Conservation (phyloP, 2,888 invertebrate species). For the Blastobasis adustella region DNA sequence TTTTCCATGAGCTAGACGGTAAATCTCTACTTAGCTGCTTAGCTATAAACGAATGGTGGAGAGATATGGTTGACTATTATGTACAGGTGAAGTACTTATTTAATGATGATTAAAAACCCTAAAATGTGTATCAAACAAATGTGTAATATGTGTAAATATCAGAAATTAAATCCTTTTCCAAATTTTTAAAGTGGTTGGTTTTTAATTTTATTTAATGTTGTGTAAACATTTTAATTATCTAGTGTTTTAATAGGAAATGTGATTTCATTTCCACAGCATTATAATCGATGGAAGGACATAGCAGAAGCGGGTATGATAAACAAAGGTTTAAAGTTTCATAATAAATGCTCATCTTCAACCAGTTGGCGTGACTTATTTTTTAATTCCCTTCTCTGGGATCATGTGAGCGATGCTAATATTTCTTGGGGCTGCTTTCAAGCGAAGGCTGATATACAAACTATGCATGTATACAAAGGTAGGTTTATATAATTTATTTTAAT, state of each 20-base stretch:
- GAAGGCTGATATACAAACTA: neutral
- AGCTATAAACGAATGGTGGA: slow-evolving; percentile 33
- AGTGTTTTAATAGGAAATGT: no score
- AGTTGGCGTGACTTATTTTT: slow-evolving; percentile 18
- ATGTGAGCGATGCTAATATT: neutral
- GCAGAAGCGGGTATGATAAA: slow-evolving; percentile 22
- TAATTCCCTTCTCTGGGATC: slow-evolving; percentile 32
- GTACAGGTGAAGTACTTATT: slow-evolving; percentile 21
- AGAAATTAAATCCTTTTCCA: no score
- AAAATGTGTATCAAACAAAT: no score
- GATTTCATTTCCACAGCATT: slow-evolving; percentile 14
- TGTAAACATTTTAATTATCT: no score
- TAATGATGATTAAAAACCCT: no score
- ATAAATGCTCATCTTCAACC: slow-evolving; percentile 22
- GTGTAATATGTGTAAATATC: no score
- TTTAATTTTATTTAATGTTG: no score
- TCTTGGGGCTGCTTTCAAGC: neutral
- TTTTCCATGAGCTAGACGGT: slow-evolving; percentile 27
- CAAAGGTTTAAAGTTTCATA: slow-evolving; percentile 21
- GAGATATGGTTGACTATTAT: slow-evolving; percentile 22
- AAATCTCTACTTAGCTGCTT: slow-evolving; percentile 30
- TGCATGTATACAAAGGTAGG: slow-evolving; percentile 38
- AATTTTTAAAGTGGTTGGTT: no score
- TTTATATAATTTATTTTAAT: neutral
- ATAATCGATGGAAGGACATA: slow-evolving; percentile 23